Base-by-base conservation (phyloP, 1,140 invertebrate genomes). In the Eumeta japonica region DNA sequence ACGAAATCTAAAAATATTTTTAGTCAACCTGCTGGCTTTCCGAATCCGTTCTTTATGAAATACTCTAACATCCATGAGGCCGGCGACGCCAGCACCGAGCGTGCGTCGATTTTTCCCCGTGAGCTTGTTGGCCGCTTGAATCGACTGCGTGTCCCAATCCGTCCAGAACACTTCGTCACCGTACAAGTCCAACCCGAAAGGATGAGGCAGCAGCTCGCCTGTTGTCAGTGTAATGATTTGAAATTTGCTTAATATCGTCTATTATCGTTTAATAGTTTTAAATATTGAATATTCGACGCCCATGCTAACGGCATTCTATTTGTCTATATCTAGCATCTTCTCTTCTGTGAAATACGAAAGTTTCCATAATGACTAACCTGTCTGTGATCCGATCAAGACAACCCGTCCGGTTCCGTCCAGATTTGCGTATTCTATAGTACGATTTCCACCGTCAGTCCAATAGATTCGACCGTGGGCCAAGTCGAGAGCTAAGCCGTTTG, bases 161-260 rank as follows among this genome's bases (percentile, higher is more conserved):
- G 88, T 90, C 90, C 92, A 96, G 50, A 89, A 94, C 1, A 97
- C 79, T 37, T 83, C 82, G 34, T 91, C 85, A 19, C 88, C 88
- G 63, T 89, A 90, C 1, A 97, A 81, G 31, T 89, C 86, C 36
- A 97, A 57, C 0, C 90, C 89, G 63, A 93, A 92, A 0, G 92
- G 92, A 78, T 94, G 90, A 0, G 83, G 82, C 2, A 92, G 57
- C 35, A 79, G 77, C 49, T 71, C 53, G 41, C 73, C 81, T 78
- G 31, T 46, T 55, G 48, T 36, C 10, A 35, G 7, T 35, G 17
- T 16, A 35, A 15, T 19, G 9, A 35, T 10, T 35, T 35, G 12
- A 15, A 35, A 17, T 15, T 16, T 9, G 7, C 12, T 5, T 32
- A 7, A 32, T 7, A 12, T 12, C 12, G 5, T 31, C 30, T 31